phyloP scores from a whole-genome alignment of 2,113 vertebrate species.

The Gulo gulo region DNA sequence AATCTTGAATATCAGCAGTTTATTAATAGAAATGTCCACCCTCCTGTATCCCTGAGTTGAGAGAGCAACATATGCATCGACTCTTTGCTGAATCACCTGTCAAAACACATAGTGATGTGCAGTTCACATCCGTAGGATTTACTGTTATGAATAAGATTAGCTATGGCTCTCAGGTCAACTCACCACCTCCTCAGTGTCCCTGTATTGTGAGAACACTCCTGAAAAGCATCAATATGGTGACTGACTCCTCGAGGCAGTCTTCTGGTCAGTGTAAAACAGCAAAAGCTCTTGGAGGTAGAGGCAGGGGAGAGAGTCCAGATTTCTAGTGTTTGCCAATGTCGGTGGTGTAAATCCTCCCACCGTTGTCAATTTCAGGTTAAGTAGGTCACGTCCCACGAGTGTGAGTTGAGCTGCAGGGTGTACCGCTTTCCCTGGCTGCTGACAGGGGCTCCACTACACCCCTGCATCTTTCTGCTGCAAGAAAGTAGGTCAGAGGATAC shows the following conservation, averaged over 20 bases:
- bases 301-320: not conserved
- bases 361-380: not conserved
- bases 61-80: not conserved
- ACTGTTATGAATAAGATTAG: not conserved
- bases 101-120: not conserved
- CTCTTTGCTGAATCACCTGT: not conserved
- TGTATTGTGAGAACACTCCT: not conserved
- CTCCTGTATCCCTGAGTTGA: not conserved
- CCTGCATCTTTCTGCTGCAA: not conserved
- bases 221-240: not conserved
- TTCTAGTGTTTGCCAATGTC: not conserved
- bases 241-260: not conserved
- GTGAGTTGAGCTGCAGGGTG: fast-evolving
- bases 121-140: not conserved
- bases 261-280: not conserved
- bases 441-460: not conserved
- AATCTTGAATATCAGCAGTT: not conserved
- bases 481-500: not conserved
- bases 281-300: not conserved
- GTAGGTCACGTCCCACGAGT: fast-evolving
- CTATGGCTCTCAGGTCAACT: not conserved
- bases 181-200: not conserved
- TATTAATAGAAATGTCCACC: not conserved
- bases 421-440: not conserved
- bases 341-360: not conserved